Conservation (phyloP, 2,113 vertebrate species). For the Clupea harengus region DNA sequence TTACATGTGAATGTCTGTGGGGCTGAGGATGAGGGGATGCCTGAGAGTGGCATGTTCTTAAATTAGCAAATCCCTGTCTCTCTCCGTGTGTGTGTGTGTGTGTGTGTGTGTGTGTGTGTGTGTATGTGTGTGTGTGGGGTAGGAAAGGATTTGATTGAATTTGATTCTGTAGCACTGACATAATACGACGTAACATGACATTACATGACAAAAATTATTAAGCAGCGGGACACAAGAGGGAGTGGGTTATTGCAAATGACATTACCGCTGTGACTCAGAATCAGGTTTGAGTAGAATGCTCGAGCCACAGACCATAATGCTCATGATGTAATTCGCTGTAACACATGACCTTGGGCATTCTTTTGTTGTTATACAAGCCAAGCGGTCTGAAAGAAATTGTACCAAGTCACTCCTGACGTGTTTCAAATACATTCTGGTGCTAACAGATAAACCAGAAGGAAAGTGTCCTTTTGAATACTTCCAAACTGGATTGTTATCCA, state of each 20-base stretch:
- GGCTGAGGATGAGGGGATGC: too few species aligned
- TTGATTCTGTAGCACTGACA: background rate
- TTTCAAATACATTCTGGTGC: background rate
- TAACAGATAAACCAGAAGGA: background rate
- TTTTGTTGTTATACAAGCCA: background rate
- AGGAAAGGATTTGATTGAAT: background rate
- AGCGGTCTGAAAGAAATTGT: background rate
- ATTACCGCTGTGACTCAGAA: background rate
- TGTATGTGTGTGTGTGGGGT: background rate
- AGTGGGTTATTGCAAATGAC: slow-evolving; percentile 1
- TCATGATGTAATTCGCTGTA: background rate
- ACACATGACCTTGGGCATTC: background rate
- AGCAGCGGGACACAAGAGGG: background rate
- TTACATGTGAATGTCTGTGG: too few species aligned
- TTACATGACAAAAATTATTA: background rate
- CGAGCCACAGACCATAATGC: background rate
- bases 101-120: background rate
- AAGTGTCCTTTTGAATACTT: background rate
- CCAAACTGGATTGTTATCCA: background rate
- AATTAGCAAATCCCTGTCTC: too few species aligned
- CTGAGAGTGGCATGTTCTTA: too few species aligned
- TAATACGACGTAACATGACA: background rate
- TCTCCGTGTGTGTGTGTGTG: background rate
- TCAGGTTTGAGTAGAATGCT: background rate
- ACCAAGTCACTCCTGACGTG: background rate